Conservation (phyloP, 2,113 vertebrate genomes). For the Prietella phreatophila region DNA sequence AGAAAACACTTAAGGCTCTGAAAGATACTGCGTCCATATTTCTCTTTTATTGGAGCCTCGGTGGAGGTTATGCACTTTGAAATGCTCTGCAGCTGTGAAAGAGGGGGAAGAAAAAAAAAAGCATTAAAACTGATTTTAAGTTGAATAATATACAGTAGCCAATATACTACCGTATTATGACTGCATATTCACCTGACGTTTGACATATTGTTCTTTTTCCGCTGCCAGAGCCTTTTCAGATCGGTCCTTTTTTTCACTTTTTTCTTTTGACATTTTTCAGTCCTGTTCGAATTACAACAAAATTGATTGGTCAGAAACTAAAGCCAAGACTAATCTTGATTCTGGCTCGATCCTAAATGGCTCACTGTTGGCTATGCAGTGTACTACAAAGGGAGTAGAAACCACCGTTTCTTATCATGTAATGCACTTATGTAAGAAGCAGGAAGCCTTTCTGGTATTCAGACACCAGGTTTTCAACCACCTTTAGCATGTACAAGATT, state of each 20-base stretch:
- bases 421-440: not conserved
- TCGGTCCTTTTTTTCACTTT: conserved; percentile 69
- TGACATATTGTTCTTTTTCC: conserved; percentile 73
- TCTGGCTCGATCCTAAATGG: not conserved
- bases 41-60: conserved; percentile 91
- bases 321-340: not conserved
- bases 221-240: conserved; percentile 73
- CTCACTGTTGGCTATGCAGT: not conserved
- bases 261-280: conserved; percentile 69
- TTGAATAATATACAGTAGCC: not conserved
- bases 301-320: not conserved
- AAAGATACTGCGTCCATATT: conserved; percentile 97
- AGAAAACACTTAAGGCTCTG: not conserved
- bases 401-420: not conserved
- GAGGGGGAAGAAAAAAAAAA: not conserved
- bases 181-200: conserved; percentile 68
- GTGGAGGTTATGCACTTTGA: conserved; percentile 84
- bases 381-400: not conserved
- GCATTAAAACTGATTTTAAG: not conserved
- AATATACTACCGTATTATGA: not conserved
- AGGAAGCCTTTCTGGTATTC: not conserved
- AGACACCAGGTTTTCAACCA: not conserved
- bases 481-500: not conserved
- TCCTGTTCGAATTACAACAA: not conserved
- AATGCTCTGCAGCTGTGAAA: conserved; percentile 89